Base-by-base conservation (phyloP, 2,113 vertebrate genomes). In the Mustela lutreola region DNA sequence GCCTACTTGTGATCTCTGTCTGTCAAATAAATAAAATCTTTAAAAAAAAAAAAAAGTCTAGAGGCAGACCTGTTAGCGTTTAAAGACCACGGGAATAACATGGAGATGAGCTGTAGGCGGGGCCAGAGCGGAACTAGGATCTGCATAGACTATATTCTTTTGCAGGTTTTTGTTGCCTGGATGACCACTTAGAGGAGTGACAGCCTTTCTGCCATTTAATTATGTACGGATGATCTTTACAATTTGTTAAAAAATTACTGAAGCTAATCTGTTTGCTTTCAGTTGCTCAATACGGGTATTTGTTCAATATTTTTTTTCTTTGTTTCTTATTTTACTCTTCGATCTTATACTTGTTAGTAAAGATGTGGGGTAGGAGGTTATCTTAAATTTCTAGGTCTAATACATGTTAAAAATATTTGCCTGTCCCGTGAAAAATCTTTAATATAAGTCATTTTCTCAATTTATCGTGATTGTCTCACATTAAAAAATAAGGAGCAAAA, bases 351-450 rank as follows among this genome's bases (percentile, higher is more conserved):
- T 36, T 89, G 16, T 45, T 89, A 89, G 28, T 11, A 80, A 48
- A 91, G 39, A 76, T 45, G 70, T 73, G 80, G 1, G 7, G 3
- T 45, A 80, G 11, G n/a, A 50, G 42, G 4, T 79, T 82, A 11
- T 87, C 31, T 78, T 89, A 62, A n/a, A 62, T 95, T 88, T 89
- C 24, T 89, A 86, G 21, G 62, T 53, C 60, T 11, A 73, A 56
- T 53, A 33, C 84, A 58, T 82, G 22, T 63, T 96, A 76, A 76
- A 94, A 76, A 60, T 39, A 78, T 83, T 95, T 84, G 48, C 39
- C 84, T 67, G 42, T 63, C 22, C 18, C 85, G 19, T 75, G 84
- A 97, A 3, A 94, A 50, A 70, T 70, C 21, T 82, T 94, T 70
- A 75, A 87, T 86, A 4, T 58, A 42, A 65, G 50, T n/a, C 39